phyloP scores from a whole-genome alignment of 2,888 invertebrate genomes.

The Norana najaformis region DNA sequence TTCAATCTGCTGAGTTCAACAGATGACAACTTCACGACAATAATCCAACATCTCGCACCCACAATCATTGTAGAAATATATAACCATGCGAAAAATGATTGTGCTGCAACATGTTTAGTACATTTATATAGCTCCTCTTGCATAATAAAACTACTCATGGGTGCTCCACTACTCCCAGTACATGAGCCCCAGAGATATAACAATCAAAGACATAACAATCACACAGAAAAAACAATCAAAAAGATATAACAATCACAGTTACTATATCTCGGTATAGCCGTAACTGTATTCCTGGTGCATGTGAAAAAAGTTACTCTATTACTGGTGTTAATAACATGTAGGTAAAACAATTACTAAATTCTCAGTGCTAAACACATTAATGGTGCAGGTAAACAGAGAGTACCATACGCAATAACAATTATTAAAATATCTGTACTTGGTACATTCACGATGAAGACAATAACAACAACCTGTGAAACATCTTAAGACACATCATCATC shows the following conservation, averaged over 20 bases:
- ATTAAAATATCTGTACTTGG: not conserved
- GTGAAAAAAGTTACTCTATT: too few species aligned
- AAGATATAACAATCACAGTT: too few species aligned
- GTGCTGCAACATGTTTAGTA: not conserved
- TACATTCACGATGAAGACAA: not conserved
- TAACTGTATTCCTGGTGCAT: too few species aligned
- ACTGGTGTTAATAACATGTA: too few species aligned
- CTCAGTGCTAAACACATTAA: not conserved
- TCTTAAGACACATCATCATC: too few species aligned
- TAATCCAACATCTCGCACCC: too few species aligned
- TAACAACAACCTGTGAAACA: not conserved
- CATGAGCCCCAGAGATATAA: not conserved
- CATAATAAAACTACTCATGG: not conserved
- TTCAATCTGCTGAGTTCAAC: too few species aligned
- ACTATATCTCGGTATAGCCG: too few species aligned
- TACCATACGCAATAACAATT: not conserved
- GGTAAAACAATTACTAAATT: not conserved
- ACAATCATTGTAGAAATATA: too few species aligned
- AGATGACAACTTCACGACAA: too few species aligned
- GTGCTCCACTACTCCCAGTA: not conserved
- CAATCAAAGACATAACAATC: not conserved
- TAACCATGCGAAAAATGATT: too few species aligned
- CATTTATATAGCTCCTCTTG: not conserved
- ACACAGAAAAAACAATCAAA: too few species aligned
- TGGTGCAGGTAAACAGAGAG: not conserved